Evolutionary conservation across 2,888 invertebrate species (phyloP), one percentile per base, ranked within the genome.

Genomic region (Acleris cristana): DNA sequence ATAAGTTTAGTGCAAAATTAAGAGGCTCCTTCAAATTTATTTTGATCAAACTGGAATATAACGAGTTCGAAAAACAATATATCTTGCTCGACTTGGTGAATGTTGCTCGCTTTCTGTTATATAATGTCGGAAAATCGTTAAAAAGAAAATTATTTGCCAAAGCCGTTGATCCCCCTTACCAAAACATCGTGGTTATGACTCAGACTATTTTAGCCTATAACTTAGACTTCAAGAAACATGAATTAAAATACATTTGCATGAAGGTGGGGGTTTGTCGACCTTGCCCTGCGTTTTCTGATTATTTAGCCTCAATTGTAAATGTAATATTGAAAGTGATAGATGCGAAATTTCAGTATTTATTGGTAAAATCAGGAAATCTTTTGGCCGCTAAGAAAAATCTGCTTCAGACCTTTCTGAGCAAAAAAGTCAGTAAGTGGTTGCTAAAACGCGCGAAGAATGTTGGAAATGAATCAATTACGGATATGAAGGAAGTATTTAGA

Each of bases 221-320:
- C 44, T 45, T 73, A 2, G 63, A 71, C 3, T 65, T 76, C 7
- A 83, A 76, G 69, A 78, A 64, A 65, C 65, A 77, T n/a, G 77
- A 78, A 53, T 64, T 84, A 14, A 56, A 69, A 62, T 73, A 76
- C 52, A 55, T 83, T 16, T 86, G 85, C 68, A 5, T 65, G 0
- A 69, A 55, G 12, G 69, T 76, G 1, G 14, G 72, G 0, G 67
- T 84, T 45, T 87, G 86, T 62, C 77, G 79, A 68, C 59, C 72
- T 1, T 82, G 74, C 40, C 84, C 85, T 6, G 77, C 77, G 2
- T 81, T 79, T 45, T 77, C 76, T 3, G 85, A 83, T 68, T 76
- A 78, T 23, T 49, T 78, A 12, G 75, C 75, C 2, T 79, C 81
- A 44, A 67, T 84, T 3, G 30, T 83, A 8, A 74, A 65, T 7